phyloP scores from a whole-genome alignment of 2,113 vertebrate genomes.

The Circaetus cinerascens region DNA sequence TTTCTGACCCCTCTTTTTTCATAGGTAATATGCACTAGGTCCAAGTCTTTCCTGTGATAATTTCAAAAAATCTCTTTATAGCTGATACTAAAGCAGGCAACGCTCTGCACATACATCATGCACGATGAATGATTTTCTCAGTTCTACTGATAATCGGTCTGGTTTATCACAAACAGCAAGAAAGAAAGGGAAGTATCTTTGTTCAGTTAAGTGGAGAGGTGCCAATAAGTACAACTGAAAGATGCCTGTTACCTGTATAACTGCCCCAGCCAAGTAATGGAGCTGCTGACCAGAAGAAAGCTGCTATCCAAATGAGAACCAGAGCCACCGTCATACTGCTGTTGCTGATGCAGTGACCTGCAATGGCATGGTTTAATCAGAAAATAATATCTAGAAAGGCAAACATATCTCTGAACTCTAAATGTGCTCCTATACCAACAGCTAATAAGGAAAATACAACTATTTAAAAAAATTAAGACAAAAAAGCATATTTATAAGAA shows the following conservation, averaged over 20 bases:
- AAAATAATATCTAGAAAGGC: neutral
- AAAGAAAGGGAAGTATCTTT: neutral
- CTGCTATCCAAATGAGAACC: constrained; percentile 83
- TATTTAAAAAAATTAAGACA: neutral
- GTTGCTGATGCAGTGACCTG: constrained; percentile 81
- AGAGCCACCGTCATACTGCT: constrained; percentile 76
- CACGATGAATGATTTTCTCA: neutral
- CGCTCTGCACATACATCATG: fast-evolving
- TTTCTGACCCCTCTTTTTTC: neutral
- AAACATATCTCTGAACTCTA: neutral
- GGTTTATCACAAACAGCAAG: neutral
- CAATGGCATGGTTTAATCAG: neutral
- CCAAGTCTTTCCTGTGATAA: neutral
- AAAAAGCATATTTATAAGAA: neutral
- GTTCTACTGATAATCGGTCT: neutral
- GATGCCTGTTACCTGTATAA: constrained; percentile 79
- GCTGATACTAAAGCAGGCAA: neutral
- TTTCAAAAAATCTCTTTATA: neutral
- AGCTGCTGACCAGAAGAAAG: constrained; percentile 85
- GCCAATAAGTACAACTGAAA: neutral
- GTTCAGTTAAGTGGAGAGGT: neutral
- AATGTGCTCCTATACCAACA: neutral
- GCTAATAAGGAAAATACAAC: neutral
- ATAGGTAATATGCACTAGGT: neutral
- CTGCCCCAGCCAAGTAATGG: constrained; percentile 89